A percentile compares a stretch with the other conserved stretches of the same genome.
These are phyloP conservation scores for Grapholita molesta DNA, from an alignment of 1,140 invertebrate genomes.

Conservation along the genomic window DNA sequence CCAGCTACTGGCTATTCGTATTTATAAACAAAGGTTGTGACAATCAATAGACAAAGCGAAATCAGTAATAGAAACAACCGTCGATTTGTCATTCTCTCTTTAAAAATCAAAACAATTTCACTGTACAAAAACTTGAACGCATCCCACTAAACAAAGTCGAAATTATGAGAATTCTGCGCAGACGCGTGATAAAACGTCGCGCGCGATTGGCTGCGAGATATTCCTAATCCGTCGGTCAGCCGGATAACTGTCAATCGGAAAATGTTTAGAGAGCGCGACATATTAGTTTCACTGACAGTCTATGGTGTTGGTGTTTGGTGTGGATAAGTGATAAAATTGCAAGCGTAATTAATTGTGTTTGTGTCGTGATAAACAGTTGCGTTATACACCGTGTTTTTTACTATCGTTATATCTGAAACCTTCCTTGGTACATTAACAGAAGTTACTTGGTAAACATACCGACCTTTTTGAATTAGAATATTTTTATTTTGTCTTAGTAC, in stretches of 20 bases:
- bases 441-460: too few relatives aligned
- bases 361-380: background rate
- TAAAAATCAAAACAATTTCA: background rate
- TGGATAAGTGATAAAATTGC: background rate
- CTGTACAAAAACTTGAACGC: background rate
- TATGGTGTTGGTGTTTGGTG: background rate
- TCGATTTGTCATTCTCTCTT: background rate
- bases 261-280: constrained; percentile 1
- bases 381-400: too few relatives aligned
- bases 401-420: too few relatives aligned
- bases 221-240: constrained; percentile 28
- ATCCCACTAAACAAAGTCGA: background rate
- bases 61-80: background rate
- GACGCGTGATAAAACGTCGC: constrained; percentile 39
- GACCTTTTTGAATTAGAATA: too few relatives aligned
- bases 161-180: constrained; percentile 5
- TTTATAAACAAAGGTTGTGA: background rate
- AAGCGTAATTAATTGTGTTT: background rate
- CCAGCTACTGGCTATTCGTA: too few relatives aligned
- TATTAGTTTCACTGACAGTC: background rate
- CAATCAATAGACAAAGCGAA: background rate
- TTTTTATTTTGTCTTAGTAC: too few relatives aligned
- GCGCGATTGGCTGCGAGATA: constrained; percentile 41
- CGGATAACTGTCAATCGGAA: constrained; percentile 38
- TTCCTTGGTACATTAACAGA: too few relatives aligned